Percentiles rank a stretch among this genome's conserved stretches.
Conservation (phyloP, 2,888 invertebrate species). For the Panzeria rudis region DNA sequence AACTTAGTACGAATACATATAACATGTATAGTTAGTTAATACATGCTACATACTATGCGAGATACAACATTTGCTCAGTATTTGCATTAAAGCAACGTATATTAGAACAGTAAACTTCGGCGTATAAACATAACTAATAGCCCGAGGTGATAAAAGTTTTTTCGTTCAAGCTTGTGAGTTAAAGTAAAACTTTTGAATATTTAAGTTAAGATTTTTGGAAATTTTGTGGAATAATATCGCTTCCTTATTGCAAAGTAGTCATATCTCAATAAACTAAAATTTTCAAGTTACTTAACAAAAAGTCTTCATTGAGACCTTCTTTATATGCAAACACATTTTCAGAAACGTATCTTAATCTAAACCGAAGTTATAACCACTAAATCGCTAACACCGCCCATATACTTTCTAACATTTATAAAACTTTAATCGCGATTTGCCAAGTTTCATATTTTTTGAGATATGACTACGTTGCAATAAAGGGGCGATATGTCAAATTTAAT, state of each 20-base stretch:
- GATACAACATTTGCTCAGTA: conserved; percentile 27
- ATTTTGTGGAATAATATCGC: not conserved
- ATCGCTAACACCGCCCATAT: too few species aligned
- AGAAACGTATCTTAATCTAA: too few species aligned
- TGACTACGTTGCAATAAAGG: too few species aligned
- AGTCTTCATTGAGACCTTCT: too few species aligned
- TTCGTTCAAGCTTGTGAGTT: conserved; percentile 4
- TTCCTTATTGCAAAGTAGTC: too few species aligned
- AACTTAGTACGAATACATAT: not conserved
- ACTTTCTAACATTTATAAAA: too few species aligned
- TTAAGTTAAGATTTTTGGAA: not conserved
- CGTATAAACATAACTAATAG: conserved; percentile 62
- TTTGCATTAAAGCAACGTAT: conserved; percentile 19
- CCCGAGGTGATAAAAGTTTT: conserved; percentile 62
- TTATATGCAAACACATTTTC: too few species aligned
- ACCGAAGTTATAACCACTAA: too few species aligned
- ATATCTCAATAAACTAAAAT: too few species aligned
- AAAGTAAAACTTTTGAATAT: conserved; percentile 16
- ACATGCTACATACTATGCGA: conserved; percentile 12
- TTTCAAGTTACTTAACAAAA: too few species aligned
- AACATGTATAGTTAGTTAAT: conserved; percentile 1
- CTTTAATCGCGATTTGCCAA: too few species aligned
- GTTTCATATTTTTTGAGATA: too few species aligned
- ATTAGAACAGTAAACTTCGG: conserved; percentile 30
- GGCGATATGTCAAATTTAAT: conserved; percentile 1